A percentile compares a stretch with the other conserved stretches of the same genome.
These are phyloP conservation scores for Artibeus jamaicensis DNA, from an alignment of 2,797 vertebrate species.

Conservation along the genomic window DNA sequence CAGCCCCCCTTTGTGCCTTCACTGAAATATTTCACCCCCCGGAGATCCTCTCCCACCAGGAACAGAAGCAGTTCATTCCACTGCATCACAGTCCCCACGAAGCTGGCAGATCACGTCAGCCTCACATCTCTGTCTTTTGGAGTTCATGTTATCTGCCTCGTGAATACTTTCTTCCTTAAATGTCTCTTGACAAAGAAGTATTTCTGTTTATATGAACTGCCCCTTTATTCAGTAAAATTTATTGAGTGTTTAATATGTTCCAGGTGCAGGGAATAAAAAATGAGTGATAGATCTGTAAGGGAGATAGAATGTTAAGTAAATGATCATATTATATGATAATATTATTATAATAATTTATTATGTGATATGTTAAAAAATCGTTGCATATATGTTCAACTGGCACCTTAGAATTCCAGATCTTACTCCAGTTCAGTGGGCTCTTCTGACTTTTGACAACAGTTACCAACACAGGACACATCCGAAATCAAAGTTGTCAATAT, in stretches of 20 bases:
- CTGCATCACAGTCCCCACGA: neutral
- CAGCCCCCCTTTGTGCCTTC: neutral
- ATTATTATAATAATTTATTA: neutral
- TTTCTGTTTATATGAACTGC: neutral
- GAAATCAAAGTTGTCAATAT: neutral
- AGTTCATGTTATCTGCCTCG: neutral
- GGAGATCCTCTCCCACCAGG: neutral
- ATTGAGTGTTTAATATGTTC: neutral
- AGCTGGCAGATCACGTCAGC: neutral
- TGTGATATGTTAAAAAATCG: neutral
- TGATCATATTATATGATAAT: neutral
- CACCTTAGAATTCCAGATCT: neutral
- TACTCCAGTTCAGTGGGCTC: neutral
- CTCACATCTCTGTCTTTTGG: neutral
- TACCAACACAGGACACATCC: neutral
- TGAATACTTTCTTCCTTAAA: neutral
- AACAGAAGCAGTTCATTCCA: neutral
- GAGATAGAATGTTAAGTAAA: neutral
- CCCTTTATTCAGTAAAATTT: conserved; percentile 15
- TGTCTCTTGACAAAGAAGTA: neutral
- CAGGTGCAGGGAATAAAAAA: neutral
- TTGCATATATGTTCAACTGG: neutral
- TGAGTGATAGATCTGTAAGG: neutral
- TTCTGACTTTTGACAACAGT: neutral
- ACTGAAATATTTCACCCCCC: neutral